phyloP scores from a whole-genome alignment of 2,888 invertebrate genomes.

The Gortyna flavago region DNA sequence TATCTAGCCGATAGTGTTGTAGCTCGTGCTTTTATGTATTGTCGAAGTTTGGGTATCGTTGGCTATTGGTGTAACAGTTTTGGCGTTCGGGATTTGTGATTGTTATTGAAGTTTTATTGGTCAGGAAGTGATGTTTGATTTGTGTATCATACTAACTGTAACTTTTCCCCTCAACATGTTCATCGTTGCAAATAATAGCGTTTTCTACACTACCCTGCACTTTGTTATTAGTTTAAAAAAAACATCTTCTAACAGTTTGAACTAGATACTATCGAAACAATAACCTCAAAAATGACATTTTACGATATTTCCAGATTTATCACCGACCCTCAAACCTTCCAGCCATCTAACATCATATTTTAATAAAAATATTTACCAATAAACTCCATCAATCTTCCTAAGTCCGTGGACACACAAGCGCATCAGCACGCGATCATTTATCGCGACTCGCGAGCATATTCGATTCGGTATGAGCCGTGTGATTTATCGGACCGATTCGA shows the following conservation, averaged over 20 bases:
- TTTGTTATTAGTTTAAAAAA: not conserved
- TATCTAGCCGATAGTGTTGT: slow-evolving; percentile 53
- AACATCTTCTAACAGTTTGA: not conserved
- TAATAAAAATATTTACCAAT: slow-evolving; percentile 56
- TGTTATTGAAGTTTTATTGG: not conserved
- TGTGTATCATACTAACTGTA: not conserved
- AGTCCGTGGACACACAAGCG: slow-evolving; percentile 71
- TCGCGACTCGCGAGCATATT: slow-evolving; percentile 70
- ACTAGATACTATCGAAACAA: not conserved
- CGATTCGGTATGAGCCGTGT: slow-evolving; percentile 73
- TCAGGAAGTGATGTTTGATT: not conserved
- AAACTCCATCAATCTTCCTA: slow-evolving; percentile 69
- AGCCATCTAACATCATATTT: slow-evolving; percentile 23
- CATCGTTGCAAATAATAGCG: not conserved
- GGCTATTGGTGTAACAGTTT: not conserved
- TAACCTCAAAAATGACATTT: not conserved
- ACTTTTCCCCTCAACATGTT: not conserved
- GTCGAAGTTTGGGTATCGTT: slow-evolving; percentile 26
- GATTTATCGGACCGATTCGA: slow-evolving; percentile 84
- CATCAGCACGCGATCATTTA: slow-evolving; percentile 74
- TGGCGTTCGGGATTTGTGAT: not conserved
- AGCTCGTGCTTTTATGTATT: slow-evolving; percentile 31
- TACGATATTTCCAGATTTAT: not conserved
- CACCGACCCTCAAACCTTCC: not conserved
- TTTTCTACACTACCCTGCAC: not conserved